A percentile compares a stretch with the other conserved stretches of the same genome.
These are phyloP conservation scores for Eilema caniola DNA, from an alignment of 2,888 invertebrate species.

Conservation along the genomic window DNA sequence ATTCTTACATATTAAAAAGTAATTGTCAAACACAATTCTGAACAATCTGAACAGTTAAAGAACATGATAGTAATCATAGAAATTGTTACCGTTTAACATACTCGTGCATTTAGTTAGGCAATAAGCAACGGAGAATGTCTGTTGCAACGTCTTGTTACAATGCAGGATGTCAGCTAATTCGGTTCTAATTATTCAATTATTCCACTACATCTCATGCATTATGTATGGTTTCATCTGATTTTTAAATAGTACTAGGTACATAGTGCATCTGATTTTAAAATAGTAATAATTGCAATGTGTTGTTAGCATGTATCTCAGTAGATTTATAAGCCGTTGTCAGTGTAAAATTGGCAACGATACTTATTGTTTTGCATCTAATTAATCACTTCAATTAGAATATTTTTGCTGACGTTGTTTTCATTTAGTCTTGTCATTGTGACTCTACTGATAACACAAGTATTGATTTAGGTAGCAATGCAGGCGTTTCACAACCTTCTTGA, in stretches of 20 bases:
- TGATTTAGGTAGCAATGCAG: too few relatives aligned
- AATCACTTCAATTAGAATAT: background rate
- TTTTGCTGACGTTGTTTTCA: background rate
- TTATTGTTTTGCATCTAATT: background rate
- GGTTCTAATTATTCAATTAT: slow-evolving; percentile 25
- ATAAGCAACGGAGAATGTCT: background rate
- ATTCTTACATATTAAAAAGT: background rate
- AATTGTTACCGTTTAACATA: background rate
- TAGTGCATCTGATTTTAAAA: background rate
- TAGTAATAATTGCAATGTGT: background rate
- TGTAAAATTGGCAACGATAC: background rate
- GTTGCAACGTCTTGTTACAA: slow-evolving; percentile 1
- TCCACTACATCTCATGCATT: background rate
- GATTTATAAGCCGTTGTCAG: background rate
- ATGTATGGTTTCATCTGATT: background rate
- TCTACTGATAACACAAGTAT: background rate
- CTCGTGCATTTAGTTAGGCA: slow-evolving; percentile 10
- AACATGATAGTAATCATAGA: background rate
- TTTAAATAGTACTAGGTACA: background rate
- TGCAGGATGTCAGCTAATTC: slow-evolving; percentile 19
- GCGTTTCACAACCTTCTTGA: too few relatives aligned
- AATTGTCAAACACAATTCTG: background rate
- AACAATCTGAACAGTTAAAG: background rate
- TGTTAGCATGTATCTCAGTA: background rate
- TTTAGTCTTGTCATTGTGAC: background rate